Base-by-base conservation (phyloP, 2,888 invertebrate genomes). In the Scaeva pyrastri region DNA sequence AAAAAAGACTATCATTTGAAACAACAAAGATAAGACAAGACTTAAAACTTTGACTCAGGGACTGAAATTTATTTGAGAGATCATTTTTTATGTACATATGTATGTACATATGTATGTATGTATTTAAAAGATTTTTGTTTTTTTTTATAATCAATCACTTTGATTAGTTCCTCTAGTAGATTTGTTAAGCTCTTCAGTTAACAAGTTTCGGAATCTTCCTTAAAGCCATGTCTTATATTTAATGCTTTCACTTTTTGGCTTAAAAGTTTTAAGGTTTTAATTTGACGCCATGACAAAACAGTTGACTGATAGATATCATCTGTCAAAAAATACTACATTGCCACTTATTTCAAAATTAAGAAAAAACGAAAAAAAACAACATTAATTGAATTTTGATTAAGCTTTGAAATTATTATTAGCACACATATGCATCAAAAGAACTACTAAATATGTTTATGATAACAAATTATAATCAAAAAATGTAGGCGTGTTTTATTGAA, bases 221-320 rank as follows among this genome's bases (percentile, higher is more conserved):
- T 62, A 26, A 26, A 31, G 6, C 8, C 43, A 26, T 45, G 45
- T 64, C 7, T 64, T 23, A 14, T 21, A 10, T 12, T 31, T 5
- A 45, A 45, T 64, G 23, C 64, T 64, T 64, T 64, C 64, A 45
- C 64, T 64, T 64, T 64, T 64, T 16, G 26, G 26, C n/a, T 10
- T 64, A 8, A 4, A 56, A 26, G 3, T 55, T 55, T 7, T 39
- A 58, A 58, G 58, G 58, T 50, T 60, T 31, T 60, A 14, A 60
- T 60, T 39, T 60, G 39, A 60, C 21, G 2, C 41, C 8, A 41
- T 39, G 14, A 16, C 26, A 45, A 45, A 43, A 45, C 0, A 45
- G 11, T 45, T 26, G 16, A 43, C 26, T 45, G 26, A 64, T 43
- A 26, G 26, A 16, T 60, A 41, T 14, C 11, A 60, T 41, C 60